A percentile compares a stretch with the other conserved stretches of the same genome.
Evolutionary conservation across 1,140 invertebrate genomes (phyloP).

Genomic region (Rhynchophorus ferrugineus): DNA sequence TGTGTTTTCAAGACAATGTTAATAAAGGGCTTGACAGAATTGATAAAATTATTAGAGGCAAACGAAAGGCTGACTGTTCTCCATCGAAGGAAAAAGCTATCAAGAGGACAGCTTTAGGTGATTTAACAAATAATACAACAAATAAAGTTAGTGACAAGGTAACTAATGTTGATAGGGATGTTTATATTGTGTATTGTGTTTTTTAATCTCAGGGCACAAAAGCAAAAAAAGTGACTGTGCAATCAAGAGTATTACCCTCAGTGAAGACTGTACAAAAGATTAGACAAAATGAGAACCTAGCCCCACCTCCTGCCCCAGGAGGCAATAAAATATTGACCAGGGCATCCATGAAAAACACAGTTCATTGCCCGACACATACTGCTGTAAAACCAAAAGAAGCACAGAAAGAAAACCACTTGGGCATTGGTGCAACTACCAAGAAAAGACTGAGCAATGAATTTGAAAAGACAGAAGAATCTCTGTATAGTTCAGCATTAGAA

Average conservation of each 20-base stretch:
- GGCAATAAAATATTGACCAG: conserved; percentile 46
- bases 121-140: conserved; percentile 59
- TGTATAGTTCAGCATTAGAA: conserved; percentile 70
- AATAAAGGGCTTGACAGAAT: conserved; percentile 13
- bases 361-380: conserved; percentile 43
- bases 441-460: conserved; percentile 53
- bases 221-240: conserved; percentile 46
- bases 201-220: conserved; percentile 3
- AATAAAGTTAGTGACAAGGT: conserved; percentile 36
- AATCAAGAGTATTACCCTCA: conserved; percentile 45
- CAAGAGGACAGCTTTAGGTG: conserved; percentile 66
- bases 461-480: conserved; percentile 49
- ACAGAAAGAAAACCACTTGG: conserved; percentile 38
- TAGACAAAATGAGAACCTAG: conserved; percentile 39
- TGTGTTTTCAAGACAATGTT: conserved; percentile 5
- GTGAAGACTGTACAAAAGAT: conserved; percentile 42
- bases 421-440: conserved; percentile 38
- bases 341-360: conserved; percentile 34
- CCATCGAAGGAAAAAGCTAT: conserved; percentile 47
- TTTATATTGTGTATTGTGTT: no score
- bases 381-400: conserved; percentile 46
- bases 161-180: conserved; percentile 25
- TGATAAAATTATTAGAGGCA: conserved; percentile 27
- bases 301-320: conserved; percentile 38
- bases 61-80: conserved; percentile 50